Evolutionary conservation across 2,888 invertebrate genomes (phyloP).

Genomic region (Nomada flava): DNA sequence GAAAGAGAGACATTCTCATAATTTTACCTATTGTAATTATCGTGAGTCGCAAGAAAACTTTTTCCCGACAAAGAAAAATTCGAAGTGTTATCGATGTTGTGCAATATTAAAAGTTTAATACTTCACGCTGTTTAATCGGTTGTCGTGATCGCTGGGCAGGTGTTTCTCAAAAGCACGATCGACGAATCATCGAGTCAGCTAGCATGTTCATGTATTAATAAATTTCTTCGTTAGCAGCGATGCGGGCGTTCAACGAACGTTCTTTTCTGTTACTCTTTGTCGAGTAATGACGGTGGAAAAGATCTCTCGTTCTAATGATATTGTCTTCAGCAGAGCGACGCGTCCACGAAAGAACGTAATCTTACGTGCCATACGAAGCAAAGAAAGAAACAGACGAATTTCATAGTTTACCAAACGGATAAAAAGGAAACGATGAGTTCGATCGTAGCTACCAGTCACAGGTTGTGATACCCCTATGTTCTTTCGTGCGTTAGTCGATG

Average conservation of each 20-base stretch:
- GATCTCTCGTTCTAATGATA: slow-evolving; percentile 48
- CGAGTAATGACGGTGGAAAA: neutral
- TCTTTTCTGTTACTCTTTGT: neutral
- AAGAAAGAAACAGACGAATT: neutral
- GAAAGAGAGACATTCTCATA: slow-evolving; percentile 36
- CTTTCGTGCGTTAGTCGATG: slow-evolving; percentile 29
- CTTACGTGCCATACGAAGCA: neutral
- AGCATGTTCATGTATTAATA: neutral
- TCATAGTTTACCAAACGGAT: slow-evolving; percentile 18
- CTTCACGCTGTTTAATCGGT: slow-evolving; percentile 62
- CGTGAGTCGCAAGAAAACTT: slow-evolving; percentile 64
- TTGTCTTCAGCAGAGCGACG: slow-evolving; percentile 26
- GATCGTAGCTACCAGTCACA: slow-evolving; percentile 23
- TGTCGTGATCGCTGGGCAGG: slow-evolving; percentile 68
- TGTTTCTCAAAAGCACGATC: slow-evolving; percentile 70
- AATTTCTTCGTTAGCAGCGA: slow-evolving; percentile 29
- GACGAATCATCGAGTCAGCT: neutral
- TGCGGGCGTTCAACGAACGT: neutral
- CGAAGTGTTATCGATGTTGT: slow-evolving; percentile 77
- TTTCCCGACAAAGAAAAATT: slow-evolving; percentile 54
- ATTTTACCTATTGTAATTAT: slow-evolving; percentile 57
- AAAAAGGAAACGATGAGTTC: neutral
- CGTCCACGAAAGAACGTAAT: neutral
- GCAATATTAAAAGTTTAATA: slow-evolving; percentile 74
- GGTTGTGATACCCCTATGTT: slow-evolving; percentile 37